phyloP scores from a whole-genome alignment of 2,113 vertebrate species.

The Ageneiosus marmoratus region DNA sequence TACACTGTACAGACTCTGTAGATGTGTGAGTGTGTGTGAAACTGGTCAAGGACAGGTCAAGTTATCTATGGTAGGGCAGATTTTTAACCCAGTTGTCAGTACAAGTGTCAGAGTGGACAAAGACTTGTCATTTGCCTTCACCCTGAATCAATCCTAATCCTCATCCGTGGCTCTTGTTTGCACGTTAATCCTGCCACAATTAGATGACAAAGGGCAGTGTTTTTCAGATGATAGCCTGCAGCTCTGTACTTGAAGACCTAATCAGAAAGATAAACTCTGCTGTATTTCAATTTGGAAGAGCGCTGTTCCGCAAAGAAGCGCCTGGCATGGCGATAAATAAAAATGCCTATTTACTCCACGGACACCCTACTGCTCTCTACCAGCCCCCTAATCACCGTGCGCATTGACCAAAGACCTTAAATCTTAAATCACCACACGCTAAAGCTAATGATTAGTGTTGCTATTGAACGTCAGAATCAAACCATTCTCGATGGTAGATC shows the following conservation, averaged over 20 bases:
- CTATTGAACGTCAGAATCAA: slow-evolving; percentile 71
- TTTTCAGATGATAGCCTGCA: slow-evolving; percentile 97
- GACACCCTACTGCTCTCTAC: slow-evolving; percentile 92
- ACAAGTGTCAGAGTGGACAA: slow-evolving; percentile 72
- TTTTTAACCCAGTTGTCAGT: slow-evolving; percentile 11
- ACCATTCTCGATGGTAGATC: slow-evolving; percentile 15
- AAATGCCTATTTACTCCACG: slow-evolving; percentile 97
- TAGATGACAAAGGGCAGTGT: slow-evolving; percentile 89
- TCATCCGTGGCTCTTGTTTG: slow-evolving; percentile 80
- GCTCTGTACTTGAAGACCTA: slow-evolving; percentile 95
- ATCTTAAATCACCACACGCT: slow-evolving; percentile 95
- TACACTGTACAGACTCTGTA: not conserved
- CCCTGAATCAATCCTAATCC: slow-evolving; percentile 81
- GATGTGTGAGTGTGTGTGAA: not conserved
- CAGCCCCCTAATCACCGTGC: slow-evolving; percentile 94
- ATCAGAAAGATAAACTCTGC: slow-evolving; percentile 99
- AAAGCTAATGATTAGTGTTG: slow-evolving; percentile 91
- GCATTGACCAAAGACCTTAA: slow-evolving; percentile 91
- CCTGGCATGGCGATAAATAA: slow-evolving; percentile 99
- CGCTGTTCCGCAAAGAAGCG: slow-evolving; percentile 98
- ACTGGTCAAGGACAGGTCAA: slow-evolving; percentile 48
- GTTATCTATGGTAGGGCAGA: slow-evolving; percentile 21
- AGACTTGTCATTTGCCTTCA: slow-evolving; percentile 79
- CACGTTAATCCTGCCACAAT: slow-evolving; percentile 98
- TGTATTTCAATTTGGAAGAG: slow-evolving; percentile 99